phyloP scores from a whole-genome alignment of 1,140 invertebrate species.

The Ips typographus region DNA sequence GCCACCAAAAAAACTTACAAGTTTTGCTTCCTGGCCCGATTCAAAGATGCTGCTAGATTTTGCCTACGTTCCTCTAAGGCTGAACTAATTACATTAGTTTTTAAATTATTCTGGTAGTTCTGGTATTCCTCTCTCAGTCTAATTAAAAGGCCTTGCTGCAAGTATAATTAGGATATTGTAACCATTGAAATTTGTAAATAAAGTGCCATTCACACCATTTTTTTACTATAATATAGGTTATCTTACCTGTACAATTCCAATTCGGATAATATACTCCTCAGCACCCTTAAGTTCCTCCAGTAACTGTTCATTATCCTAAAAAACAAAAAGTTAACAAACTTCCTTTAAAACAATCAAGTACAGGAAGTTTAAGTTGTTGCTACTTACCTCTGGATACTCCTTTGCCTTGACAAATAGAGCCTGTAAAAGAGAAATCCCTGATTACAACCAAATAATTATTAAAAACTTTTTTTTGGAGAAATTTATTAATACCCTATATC shows the following conservation, averaged over 20 bases:
- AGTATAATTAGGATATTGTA: constrained; percentile 2
- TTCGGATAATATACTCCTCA: constrained; percentile 57
- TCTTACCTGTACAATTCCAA: constrained; percentile 58
- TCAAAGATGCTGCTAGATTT: constrained; percentile 45
- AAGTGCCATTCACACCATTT: background rate
- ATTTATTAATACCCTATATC: no score
- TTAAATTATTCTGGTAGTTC: constrained; percentile 41
- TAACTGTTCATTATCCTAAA: constrained; percentile 46
- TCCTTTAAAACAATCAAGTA: background rate
- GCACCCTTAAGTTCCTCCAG: constrained; percentile 57
- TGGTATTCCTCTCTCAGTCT: constrained; percentile 47
- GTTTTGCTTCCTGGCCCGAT: constrained; percentile 49
- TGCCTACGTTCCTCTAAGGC: constrained; percentile 45
- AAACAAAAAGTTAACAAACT: background rate
- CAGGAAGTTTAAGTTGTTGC: constrained; percentile 3
- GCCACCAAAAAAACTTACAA: constrained; percentile 43
- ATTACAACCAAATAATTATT: background rate
- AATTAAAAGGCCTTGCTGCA: constrained; percentile 46
- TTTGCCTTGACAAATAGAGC: constrained; percentile 60
- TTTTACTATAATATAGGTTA: constrained; percentile 11
- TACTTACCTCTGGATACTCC: constrained; percentile 62
- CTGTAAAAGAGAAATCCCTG: constrained; percentile 52
- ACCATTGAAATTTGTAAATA: background rate
- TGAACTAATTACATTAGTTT: constrained; percentile 42
- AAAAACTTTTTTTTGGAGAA: no score